Percentiles rank a stretch among this genome's conserved stretches.
These are phyloP conservation scores for Luperina nickerlii DNA, from an alignment of 2,888 invertebrate genomes.

Conservation along the genomic window DNA sequence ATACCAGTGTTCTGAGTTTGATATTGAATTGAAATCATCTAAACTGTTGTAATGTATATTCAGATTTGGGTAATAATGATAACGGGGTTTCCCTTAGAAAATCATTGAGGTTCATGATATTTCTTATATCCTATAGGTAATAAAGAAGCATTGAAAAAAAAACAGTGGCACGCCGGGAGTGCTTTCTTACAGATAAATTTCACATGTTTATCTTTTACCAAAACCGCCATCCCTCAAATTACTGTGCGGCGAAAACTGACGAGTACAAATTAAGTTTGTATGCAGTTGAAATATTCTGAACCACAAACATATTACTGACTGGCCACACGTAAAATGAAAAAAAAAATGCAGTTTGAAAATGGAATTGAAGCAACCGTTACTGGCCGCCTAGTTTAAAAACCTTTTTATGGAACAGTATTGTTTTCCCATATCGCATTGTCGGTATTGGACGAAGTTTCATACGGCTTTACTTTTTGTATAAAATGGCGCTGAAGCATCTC, in stretches of 20 bases:
- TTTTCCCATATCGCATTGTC: not conserved
- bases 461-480: not conserved
- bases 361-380: conserved; percentile 37
- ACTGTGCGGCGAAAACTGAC: conserved; percentile 11
- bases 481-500: not conserved
- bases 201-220: not conserved
- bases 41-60: not conserved
- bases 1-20: conserved; percentile 37
- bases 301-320: conserved; percentile 18
- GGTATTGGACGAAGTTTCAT: conserved; percentile 14
- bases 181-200: not conserved
- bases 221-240: conserved; percentile 24
- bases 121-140: too few species aligned
- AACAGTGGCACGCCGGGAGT: too few species aligned
- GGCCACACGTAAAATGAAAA: conserved; percentile 24
- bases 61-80: not conserved
- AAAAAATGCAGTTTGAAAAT: conserved; percentile 27
- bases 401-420: not conserved
- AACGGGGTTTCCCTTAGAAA: not conserved
- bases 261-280: conserved; percentile 20
- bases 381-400: conserved; percentile 20
- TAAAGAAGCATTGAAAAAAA: too few species aligned
- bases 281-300: conserved; percentile 32
- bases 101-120: not conserved
- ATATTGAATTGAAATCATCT: conserved; percentile 22